Base-by-base conservation (phyloP, 1,140 invertebrate genomes). In the Ectropis grisescens region DNA sequence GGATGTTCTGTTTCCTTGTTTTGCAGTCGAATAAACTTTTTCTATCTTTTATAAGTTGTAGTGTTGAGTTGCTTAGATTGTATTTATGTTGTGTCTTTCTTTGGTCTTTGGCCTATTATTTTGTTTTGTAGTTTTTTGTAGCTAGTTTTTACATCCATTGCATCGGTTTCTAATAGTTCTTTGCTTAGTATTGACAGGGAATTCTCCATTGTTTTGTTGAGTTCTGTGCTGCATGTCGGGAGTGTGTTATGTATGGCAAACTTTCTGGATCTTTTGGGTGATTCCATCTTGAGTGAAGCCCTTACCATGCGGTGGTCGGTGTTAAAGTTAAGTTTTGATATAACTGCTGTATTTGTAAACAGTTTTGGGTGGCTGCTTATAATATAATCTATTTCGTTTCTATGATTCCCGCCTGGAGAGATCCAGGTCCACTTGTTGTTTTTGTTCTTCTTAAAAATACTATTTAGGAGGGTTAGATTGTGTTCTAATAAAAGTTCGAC, bases 341-440 rank as follows among this genome's bases (percentile, higher is more conserved):
- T 23, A 2, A 33, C 31, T 11, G 6, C 10, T 2, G 19, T 23
- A 11, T 33, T 19, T 11, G 16, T 33, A n/a, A 22, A 33, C 2
- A 23, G 2, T 24, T 12, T 22, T 11, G 7, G 2, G n/a, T 33
- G 10, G 10, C 19, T 33, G 11, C 7, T 33, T 23, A 23, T n/a
- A 5, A 33, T 33, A 11, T 23, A 33, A 33, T 33, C 31, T 13
- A 29, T 19, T 23, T 26, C 24, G 24, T 26, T 26, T 26, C 24
- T 26, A 10, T 26, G 2, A 4, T 10, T 29, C 4, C 13, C 27
- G 30, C 13, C 15, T 8, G 27, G 35, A n/a, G 28, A 29, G 16
- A 22, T 9, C 28, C 29, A 30, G 6, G 36, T 31, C 36, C 36
- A 38, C 11, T 38, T 38, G 23, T 15, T 31, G 2, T 25, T 31